phyloP scores from a whole-genome alignment of 2,888 invertebrate species.

The Drosophila monieri region DNA sequence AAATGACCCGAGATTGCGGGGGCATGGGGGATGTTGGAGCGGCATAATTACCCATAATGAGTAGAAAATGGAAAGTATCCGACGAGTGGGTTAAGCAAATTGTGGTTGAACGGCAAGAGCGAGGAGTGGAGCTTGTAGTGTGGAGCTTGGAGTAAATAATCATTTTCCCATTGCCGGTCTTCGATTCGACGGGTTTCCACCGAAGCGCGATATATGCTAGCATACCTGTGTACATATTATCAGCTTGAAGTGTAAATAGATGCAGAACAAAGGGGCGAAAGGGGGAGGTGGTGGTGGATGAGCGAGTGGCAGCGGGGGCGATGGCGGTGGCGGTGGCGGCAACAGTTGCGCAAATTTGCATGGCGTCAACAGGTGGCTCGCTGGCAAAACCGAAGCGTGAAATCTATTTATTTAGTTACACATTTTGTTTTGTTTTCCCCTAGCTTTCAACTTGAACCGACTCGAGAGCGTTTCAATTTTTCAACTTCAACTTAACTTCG shows the following conservation, averaged over 20 bases:
- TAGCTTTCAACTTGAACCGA: constrained; percentile 43
- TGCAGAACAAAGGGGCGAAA: constrained; percentile 30
- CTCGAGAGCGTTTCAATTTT: constrained; percentile 52
- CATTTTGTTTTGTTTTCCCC: constrained; percentile 43
- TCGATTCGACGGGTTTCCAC: constrained; percentile 34
- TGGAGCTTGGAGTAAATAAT: constrained; percentile 24
- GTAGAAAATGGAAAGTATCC: constrained; percentile 53
- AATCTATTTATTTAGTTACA: constrained; percentile 69
- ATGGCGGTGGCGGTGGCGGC: constrained; percentile 11
- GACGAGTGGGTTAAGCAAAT: constrained; percentile 34
- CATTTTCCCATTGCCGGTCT: constrained; percentile 32
- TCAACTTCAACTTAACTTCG: constrained; percentile 41
- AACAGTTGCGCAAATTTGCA: constrained; percentile 73
- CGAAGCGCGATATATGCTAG: constrained; percentile 11
- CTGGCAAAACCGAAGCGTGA: constrained; percentile 50
- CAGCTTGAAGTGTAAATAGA: constrained; percentile 42
- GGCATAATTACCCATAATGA: constrained; percentile 57
- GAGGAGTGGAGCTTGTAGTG: neutral
- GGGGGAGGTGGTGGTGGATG: neutral
- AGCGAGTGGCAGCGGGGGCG: neutral
- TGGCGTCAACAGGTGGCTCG: constrained; percentile 70
- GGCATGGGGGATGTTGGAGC: constrained; percentile 13
- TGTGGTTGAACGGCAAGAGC: constrained; percentile 31
- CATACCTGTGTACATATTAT: constrained; percentile 6
- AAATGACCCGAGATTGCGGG: constrained; percentile 22